phyloP scores from a whole-genome alignment of 2,888 invertebrate species.

The Spicauda simplicius region DNA sequence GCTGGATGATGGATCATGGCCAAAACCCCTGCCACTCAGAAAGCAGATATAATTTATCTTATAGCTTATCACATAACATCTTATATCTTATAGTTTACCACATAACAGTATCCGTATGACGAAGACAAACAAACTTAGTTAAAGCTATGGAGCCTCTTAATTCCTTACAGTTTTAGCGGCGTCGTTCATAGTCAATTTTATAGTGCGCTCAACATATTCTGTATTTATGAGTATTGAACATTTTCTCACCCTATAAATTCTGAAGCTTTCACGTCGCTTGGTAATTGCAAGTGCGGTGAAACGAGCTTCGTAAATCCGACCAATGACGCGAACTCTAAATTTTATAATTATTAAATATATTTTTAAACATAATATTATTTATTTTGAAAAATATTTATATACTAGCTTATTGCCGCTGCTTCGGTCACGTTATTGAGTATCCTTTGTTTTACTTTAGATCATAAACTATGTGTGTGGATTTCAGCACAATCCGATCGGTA shows the following conservation, averaged over 20 bases:
- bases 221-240: slow-evolving; percentile 32
- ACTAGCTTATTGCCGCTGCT: too few species aligned
- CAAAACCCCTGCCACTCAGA: too few species aligned
- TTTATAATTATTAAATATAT: slow-evolving; percentile 3
- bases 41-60: too few species aligned
- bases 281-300: slow-evolving; percentile 26
- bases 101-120: background rate
- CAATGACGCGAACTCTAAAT: slow-evolving; percentile 12
- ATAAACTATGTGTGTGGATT: too few species aligned
- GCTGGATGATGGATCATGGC: too few species aligned
- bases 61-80: too few species aligned
- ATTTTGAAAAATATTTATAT: too few species aligned
- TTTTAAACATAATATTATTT: background rate
- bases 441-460: too few species aligned
- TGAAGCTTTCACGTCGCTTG: slow-evolving; percentile 31
- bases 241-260: slow-evolving; percentile 33
- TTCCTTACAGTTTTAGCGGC: background rate
- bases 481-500: too few species aligned
- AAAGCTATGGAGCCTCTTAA: background rate
- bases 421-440: too few species aligned
- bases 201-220: background rate
- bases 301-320: slow-evolving; percentile 10
- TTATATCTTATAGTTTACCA: too few species aligned
- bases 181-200: background rate
- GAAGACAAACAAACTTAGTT: background rate